Evolutionary conservation across 2,888 invertebrate genomes (phyloP), one percentile per base, ranked within the genome.

Genomic region (Aspidiotus rigidus): DNA sequence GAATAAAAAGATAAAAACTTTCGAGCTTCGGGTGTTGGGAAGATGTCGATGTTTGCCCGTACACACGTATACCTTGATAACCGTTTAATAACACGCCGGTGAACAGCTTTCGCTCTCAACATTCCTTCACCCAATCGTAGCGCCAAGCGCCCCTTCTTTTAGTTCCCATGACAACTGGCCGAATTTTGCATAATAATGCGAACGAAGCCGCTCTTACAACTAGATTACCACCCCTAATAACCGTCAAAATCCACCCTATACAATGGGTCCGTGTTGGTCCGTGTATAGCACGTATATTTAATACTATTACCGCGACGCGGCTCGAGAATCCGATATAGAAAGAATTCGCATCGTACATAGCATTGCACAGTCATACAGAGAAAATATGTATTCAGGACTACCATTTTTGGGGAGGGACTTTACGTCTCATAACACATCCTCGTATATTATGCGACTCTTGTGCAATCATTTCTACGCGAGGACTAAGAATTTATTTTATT

Each of bases 171-270:
- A 63, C 63, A 53, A 63, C 63, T 53, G 53, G 63, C 28, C 53
- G 49, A 63, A 63, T 63, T 63, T 49, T 63, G 63, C 63, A 63
- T 63, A 63, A 63, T 63, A 63, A 63, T 17, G 53, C 63, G 28
- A 60, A n/a, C 60, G 17, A 39, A 60, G 60, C 39, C 39, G 39
- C 60, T 41, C 44, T 42, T 44, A 63, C 63, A 49, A n/a, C 62
- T 44, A 44, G 16, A 63, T 63, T 49, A 63, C 63, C 63, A 63
- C 49, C 63, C 63, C 63, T 63, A 63, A 49, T 53, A 63, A 63
- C 49, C 53, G 53, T 63, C 49, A 63, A 63, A 63, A 63, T 42
- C 44, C 63, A 63, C 63, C 63, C 63, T 17, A 63, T 53, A 7
- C 17, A 41, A 16, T 55, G 49, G 49, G 60, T 49, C 28, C 13